Conservation (phyloP, 2,888 invertebrate genomes). For the Phengaris alcon region DNA sequence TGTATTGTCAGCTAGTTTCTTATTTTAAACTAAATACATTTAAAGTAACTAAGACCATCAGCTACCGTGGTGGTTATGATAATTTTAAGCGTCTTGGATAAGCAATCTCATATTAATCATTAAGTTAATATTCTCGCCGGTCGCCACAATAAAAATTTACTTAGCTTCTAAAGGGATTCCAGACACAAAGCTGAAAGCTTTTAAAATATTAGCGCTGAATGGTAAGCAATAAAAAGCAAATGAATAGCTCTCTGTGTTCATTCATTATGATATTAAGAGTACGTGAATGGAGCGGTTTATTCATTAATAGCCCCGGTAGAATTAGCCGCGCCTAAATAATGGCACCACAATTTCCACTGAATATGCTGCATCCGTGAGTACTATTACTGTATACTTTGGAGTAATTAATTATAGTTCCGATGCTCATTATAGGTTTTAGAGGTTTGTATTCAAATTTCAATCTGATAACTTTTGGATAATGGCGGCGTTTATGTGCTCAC, state of each 20-base stretch:
- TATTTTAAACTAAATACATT: too few species aligned
- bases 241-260: neutral
- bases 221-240: slow-evolving; percentile 22
- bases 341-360: neutral
- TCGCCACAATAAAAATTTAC: neutral
- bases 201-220: slow-evolving; percentile 25
- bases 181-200: slow-evolving; percentile 19
- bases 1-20: too few species aligned
- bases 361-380: neutral
- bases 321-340: slow-evolving; percentile 26
- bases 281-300: slow-evolving; percentile 22
- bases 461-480: neutral
- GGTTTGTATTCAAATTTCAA: neutral
- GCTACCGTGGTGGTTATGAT: too few species aligned
- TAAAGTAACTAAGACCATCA: too few species aligned
- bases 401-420: neutral
- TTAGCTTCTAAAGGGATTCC: slow-evolving; percentile 5
- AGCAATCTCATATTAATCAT: neutral
- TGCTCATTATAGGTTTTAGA: slow-evolving; percentile 4
- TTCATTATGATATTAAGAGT: slow-evolving; percentile 24
- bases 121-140: neutral
- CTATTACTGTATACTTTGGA: neutral
- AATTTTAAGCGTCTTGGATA: neutral
- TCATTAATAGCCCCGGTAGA: slow-evolving; percentile 17
- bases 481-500: neutral